These are phyloP conservation scores for Rhagologus leucostigma DNA, from an alignment of 2,113 vertebrate species.

Conservation along the genomic window DNA sequence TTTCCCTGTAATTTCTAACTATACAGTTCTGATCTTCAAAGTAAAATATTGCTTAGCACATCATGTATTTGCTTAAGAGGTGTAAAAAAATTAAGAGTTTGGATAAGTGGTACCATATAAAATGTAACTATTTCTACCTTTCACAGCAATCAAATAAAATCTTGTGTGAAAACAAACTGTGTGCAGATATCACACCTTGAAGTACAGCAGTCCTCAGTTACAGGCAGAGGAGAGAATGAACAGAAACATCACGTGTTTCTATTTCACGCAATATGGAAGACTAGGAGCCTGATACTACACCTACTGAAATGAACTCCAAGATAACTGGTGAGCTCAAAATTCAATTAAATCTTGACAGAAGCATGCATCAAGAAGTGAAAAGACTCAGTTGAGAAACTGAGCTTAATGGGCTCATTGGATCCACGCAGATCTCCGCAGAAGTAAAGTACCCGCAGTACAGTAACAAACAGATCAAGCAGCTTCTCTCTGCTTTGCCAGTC, in stretches of 20 bases:
- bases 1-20: not conserved
- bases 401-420: not conserved
- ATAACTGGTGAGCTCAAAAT: not conserved
- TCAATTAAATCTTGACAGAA: not conserved
- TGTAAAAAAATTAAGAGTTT: not conserved
- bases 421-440: not conserved
- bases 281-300: not conserved
- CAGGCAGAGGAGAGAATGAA: not conserved
- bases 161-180: not conserved
- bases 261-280: not conserved
- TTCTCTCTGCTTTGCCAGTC: not conserved
- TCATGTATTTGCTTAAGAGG: not conserved
- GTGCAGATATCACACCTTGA: not conserved
- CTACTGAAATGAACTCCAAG: not conserved
- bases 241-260: not conserved
- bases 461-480: not conserved
- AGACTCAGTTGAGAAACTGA: not conserved
- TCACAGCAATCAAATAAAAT: not conserved
- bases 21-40: not conserved
- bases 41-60: not conserved
- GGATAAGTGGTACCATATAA: not conserved
- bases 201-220: not conserved
- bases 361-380: not conserved
- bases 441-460: not conserved
- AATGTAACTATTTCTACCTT: not conserved